phyloP scores from a whole-genome alignment of 2,797 vertebrate genomes.

The Crypturellus tataupa region DNA sequence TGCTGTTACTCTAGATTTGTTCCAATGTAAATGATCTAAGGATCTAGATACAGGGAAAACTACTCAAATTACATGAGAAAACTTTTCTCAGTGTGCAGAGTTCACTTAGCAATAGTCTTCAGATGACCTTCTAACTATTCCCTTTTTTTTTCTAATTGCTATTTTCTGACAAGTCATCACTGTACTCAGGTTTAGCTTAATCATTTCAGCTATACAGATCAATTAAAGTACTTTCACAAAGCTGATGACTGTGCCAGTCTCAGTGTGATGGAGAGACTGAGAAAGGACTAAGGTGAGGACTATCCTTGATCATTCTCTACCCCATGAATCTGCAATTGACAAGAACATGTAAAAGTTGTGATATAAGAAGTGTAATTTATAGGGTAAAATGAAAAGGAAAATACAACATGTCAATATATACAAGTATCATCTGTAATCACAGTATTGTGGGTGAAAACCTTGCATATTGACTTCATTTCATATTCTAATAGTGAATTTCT shows the following conservation, averaged over 20 bases:
- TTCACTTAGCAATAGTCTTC: not conserved
- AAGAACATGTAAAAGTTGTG: not conserved
- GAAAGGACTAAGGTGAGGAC: not conserved
- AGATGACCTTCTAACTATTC: not conserved
- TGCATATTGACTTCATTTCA: not conserved
- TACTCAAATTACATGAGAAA: not conserved
- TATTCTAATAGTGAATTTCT: not conserved
- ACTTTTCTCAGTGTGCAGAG: not conserved
- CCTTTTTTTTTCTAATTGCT: not conserved
- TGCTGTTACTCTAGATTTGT: not conserved
- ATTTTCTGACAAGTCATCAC: not conserved
- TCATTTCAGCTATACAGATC: not conserved
- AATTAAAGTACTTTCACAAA: not conserved
- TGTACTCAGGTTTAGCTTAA: not conserved
- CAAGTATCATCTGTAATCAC: not conserved
- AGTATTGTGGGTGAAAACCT: not conserved
- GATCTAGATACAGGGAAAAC: not conserved
- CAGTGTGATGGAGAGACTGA: not conserved
- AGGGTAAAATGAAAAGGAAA: not conserved
- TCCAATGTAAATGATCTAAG: not conserved
- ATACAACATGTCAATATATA: not conserved
- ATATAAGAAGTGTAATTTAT: not conserved
- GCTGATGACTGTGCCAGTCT: not conserved
- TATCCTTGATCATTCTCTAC: not conserved
- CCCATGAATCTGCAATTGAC: not conserved